Evolutionary conservation across 23 tunicate genomes (phyloP).

Genomic region (Halocynthia aurantium): DNA sequence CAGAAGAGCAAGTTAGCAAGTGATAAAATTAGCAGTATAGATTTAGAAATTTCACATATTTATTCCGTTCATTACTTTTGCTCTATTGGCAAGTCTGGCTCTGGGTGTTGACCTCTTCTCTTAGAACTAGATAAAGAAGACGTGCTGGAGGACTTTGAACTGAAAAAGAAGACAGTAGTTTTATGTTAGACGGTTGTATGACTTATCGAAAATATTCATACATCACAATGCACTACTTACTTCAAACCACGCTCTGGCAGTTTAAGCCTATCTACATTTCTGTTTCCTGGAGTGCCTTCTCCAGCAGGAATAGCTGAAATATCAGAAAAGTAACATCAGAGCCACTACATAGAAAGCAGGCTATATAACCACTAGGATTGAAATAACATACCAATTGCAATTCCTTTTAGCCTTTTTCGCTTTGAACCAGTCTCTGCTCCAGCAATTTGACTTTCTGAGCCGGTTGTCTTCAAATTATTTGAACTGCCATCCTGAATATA

Average conservation of each 20-base stretch:
- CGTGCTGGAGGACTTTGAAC: slow-evolving; percentile 12
- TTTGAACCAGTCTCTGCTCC: not conserved
- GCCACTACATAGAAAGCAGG: no score
- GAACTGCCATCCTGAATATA: no score
- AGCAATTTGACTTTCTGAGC: not conserved
- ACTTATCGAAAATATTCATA: not conserved
- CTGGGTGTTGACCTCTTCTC: slow-evolving; percentile 8
- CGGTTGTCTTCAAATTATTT: no score
- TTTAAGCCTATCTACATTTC: not conserved
- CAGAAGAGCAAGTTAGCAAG: not conserved
- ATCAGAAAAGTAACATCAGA: not conserved
- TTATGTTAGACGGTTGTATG: not conserved
- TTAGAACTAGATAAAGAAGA: not conserved
- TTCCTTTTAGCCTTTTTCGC: not conserved
- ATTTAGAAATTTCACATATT: not conserved
- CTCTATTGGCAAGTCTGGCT: slow-evolving; percentile 24
- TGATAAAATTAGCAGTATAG: not conserved
- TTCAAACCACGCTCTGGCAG: not conserved
- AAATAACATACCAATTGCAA: not conserved
- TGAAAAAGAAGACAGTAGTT: not conserved
- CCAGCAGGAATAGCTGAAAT: not conserved
- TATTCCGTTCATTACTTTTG: slow-evolving; percentile 11
- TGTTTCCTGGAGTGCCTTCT: not conserved
- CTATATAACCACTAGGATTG: no score
- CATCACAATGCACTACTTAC: not conserved